Evolutionary conservation across 2,113 vertebrate genomes (phyloP).

Genomic region (Hippolais icterina): DNA sequence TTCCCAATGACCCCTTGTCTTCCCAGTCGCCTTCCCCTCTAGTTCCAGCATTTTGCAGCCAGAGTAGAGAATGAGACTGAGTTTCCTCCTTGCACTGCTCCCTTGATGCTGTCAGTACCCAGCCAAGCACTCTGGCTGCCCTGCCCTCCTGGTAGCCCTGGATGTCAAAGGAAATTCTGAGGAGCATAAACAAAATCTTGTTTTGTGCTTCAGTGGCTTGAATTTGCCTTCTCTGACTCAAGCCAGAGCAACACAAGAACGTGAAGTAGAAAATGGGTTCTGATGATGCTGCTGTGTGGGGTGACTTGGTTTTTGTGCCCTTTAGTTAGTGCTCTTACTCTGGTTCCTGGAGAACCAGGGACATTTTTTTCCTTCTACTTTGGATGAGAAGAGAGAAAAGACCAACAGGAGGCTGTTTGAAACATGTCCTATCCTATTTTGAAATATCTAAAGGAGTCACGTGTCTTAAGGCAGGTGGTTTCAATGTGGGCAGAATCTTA

Average conservation of each 20-base stretch:
- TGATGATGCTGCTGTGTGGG: not conserved
- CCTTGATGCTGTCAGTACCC: not conserved
- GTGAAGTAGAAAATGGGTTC: not conserved
- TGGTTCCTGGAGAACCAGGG: not conserved
- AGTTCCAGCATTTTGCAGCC: not conserved
- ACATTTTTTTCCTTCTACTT: not conserved
- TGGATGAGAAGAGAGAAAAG: not conserved
- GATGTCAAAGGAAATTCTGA: not conserved
- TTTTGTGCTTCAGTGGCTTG: not conserved
- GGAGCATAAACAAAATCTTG: not conserved
- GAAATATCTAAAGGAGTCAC: not conserved
- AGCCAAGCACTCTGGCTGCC: not conserved
- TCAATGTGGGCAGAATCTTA: not conserved
- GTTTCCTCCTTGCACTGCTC: not conserved
- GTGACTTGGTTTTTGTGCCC: not conserved
- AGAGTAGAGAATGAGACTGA: not conserved
- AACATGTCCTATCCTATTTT: rapidly evolving
- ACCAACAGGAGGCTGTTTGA: not conserved
- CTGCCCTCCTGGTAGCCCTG: not conserved
- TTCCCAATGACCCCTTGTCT: not conserved
- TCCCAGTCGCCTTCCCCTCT: not conserved
- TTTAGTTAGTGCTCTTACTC: not conserved
- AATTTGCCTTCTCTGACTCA: not conserved
- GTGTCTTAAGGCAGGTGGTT: not conserved
- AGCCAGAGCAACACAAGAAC: not conserved